These are phyloP conservation scores for Epizoanthus illoricatus DNA, from an alignment of 92 coral and sea anemone genomes.

Conservation along the genomic window DNA sequence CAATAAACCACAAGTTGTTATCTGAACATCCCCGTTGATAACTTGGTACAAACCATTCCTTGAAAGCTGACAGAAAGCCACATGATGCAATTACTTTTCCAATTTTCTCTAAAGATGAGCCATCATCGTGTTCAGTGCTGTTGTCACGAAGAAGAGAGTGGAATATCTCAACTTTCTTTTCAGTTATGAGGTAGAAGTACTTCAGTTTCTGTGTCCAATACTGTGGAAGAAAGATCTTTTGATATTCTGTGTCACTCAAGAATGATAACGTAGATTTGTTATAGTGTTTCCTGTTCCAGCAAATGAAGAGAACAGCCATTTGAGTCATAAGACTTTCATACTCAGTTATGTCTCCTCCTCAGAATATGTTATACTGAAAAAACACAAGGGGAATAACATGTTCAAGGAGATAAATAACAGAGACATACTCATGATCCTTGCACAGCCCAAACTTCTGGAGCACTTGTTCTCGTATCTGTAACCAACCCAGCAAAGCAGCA, in stretches of 20 bases:
- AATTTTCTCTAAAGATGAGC: slow-evolving; percentile 17
- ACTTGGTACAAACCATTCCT: slow-evolving; percentile 37
- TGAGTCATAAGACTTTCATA: slow-evolving; percentile 41
- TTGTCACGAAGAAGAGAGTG: slow-evolving; percentile 27
- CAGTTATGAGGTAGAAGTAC: slow-evolving; percentile 3
- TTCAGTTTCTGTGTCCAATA: slow-evolving; percentile 32
- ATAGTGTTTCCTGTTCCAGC: slow-evolving; percentile 29
- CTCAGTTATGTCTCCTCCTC: slow-evolving; percentile 32
- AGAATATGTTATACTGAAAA: slow-evolving; percentile 40
- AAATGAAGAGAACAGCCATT: slow-evolving; percentile 31
- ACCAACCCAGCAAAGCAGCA: slow-evolving; percentile 57
- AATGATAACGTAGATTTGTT: slow-evolving; percentile 42
- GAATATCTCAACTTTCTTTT: slow-evolving; percentile 13
- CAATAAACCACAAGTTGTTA: slow-evolving; percentile 17
- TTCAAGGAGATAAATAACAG: slow-evolving; percentile 43
- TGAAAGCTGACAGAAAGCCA: slow-evolving; percentile 22
- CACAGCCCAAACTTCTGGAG: slow-evolving; percentile 34
- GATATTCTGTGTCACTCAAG: slow-evolving; percentile 41
- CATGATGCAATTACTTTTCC: slow-evolving; percentile 29
- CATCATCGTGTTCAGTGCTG: slow-evolving; percentile 9
- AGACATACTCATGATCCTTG: slow-evolving; percentile 46
- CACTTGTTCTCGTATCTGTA: slow-evolving; percentile 44
- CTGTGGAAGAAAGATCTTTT: slow-evolving; percentile 32
- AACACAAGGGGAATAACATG: slow-evolving; percentile 39
- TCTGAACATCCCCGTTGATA: slow-evolving; percentile 26